These are phyloP conservation scores for Chelon auratus DNA, from an alignment of 2,797 vertebrate genomes.

Conservation along the genomic window DNA sequence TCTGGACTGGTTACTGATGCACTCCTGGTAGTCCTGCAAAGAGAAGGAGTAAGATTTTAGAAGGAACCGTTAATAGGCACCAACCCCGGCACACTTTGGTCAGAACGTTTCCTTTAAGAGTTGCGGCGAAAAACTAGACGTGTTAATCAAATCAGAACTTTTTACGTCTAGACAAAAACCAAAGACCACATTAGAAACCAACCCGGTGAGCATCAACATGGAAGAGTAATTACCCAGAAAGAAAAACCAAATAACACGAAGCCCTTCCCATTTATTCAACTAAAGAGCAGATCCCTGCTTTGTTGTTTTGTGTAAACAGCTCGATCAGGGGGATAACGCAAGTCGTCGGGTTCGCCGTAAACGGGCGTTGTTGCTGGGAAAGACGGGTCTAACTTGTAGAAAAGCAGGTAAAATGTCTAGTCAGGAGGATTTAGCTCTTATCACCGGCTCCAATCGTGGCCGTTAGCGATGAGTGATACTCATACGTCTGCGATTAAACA, in stretches of 20 bases:
- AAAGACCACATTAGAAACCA: too few relatives aligned
- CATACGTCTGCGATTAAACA: slow-evolving; percentile 28
- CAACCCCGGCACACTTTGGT: too few relatives aligned
- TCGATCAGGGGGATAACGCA: slow-evolving; percentile 4
- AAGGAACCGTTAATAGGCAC: background rate
- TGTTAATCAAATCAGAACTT: too few relatives aligned
- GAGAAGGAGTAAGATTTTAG: slow-evolving; percentile 7
- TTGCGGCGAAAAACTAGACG: too few relatives aligned
- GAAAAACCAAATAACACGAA: too few relatives aligned
- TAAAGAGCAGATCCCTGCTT: background rate
- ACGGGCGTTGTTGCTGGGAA: slow-evolving; percentile 7
- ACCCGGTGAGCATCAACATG: too few relatives aligned
- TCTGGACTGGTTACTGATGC: slow-evolving; percentile 91
- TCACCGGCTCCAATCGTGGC: slow-evolving; percentile 43
- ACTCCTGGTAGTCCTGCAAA: slow-evolving; percentile 93
- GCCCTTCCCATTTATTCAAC: background rate
- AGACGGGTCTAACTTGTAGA: slow-evolving; percentile 8
- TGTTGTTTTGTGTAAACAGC: slow-evolving; percentile 37
- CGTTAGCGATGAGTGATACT: slow-evolving; percentile 29
- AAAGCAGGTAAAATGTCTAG: background rate
- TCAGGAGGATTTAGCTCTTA: slow-evolving; percentile 38
- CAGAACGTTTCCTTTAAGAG: too few relatives aligned
- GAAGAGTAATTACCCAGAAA: too few relatives aligned
- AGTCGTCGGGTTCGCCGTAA: slow-evolving; percentile 15
- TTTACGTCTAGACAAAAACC: too few relatives aligned